Base-by-base conservation (phyloP, 2,797 vertebrate species). In the Zenarchopterus dispar region DNA sequence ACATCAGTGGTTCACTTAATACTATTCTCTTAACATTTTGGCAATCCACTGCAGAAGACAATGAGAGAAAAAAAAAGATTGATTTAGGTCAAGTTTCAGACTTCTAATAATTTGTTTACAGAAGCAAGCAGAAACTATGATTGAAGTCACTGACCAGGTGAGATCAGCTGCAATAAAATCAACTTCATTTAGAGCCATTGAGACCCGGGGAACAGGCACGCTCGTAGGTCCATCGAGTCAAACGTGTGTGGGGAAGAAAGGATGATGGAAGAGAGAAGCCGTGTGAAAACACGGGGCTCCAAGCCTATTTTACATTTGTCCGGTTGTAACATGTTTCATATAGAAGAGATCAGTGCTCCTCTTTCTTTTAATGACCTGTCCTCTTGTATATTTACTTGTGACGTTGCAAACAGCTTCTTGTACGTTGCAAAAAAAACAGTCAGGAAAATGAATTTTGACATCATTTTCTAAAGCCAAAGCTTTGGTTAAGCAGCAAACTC, bases 401-500 rank as follows among this genome's bases (percentile, higher is more conserved):
- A 42, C 45, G 26, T 60, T 62, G 67, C 55, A 58, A 78, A 59
- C 69, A 70, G 46, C 42, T 68, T 72, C 39, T 67, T 64, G 56
- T 41, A 77, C 66, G 15, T 61, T 50, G 57, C 51, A 67, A 64
- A 56, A n/a, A 22, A 52, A 68, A 68, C 63, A 81, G 60, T 58
- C 19, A 18, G 23, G 23, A 54, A 67, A 78, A 11, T 11, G 9
- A 15, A 39, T 15, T 15, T 13, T 77, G 63, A 24, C 2, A 54
- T 53, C 41, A 58, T 55, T 48, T 63, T 51, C 45, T 56, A 24
- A 73, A 75, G 49, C 36, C 36, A 39, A 39, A 39, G 17, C 58
- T 88, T 81, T 71, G 74, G 66, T 71, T 68, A 17, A 75, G 60
- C 63, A 58, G 45, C 45, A 62, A 36, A 62, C 66, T 62, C 62